Evolutionary conservation across 2,888 invertebrate species (phyloP).

Genomic region (Polylopha cassiicola): DNA sequence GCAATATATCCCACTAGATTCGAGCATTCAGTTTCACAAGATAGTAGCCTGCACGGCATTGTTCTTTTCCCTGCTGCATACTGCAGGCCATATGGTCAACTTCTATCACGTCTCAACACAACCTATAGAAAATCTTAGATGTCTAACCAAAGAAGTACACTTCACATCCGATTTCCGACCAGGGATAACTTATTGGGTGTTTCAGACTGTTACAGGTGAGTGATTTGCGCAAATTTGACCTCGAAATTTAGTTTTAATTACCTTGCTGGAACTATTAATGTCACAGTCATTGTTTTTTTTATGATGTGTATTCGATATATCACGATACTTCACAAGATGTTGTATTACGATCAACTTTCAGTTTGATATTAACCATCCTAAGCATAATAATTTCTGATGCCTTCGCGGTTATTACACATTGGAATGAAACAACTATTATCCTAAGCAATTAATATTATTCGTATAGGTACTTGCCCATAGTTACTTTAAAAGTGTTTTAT

Average conservation of each 20-base stretch:
- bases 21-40: conserved; percentile 98
- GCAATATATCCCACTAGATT: conserved; percentile 95
- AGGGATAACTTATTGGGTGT: conserved; percentile 96
- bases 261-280: too few species aligned
- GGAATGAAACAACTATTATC: too few species aligned
- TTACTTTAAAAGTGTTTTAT: too few species aligned
- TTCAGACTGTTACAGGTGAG: conserved; percentile 93
- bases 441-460: too few species aligned
- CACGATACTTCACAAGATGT: not conserved
- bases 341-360: not conserved
- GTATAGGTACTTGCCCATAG: too few species aligned
- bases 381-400: too few species aligned
- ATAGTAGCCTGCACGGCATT: conserved; percentile 96
- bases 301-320: not conserved
- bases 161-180: conserved; percentile 96
- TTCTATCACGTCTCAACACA: conserved; percentile 98
- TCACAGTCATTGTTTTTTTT: too few species aligned
- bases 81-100: conserved; percentile 96
- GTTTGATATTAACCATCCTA: too few species aligned
- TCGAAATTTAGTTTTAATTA: too few species aligned
- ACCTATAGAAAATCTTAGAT: conserved; percentile 92
- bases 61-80: conserved; percentile 94
- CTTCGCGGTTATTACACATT: too few species aligned
- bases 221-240: too few species aligned
- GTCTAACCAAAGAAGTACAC: conserved; percentile 94